phyloP scores from a whole-genome alignment of 2,888 invertebrate genomes.

The Oxystoma pomonae region DNA sequence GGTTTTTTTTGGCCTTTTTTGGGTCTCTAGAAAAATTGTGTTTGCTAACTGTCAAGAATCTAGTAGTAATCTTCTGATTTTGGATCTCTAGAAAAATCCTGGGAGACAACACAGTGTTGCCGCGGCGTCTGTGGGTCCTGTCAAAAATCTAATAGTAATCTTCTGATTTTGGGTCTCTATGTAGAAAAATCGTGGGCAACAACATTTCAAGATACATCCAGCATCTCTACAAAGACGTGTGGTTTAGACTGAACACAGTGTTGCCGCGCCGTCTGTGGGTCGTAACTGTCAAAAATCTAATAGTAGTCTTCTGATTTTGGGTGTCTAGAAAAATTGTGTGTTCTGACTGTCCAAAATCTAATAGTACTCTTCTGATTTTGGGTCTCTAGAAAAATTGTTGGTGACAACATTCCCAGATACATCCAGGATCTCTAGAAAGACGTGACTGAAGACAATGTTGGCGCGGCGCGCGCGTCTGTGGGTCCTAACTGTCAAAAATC shows the following conservation, averaged over 20 bases:
- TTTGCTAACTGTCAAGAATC: no score
- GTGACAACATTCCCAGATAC: slow-evolving; percentile 70
- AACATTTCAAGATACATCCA: slow-evolving; percentile 82
- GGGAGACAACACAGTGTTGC: slow-evolving; percentile 54
- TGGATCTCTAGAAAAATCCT: slow-evolving; percentile 54
- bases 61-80: no score
- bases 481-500: slow-evolving; percentile 80
- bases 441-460: slow-evolving; percentile 84
- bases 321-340: no score
- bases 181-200: slow-evolving; percentile 60
- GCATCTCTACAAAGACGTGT: slow-evolving; percentile 83
- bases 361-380: no score
- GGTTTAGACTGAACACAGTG: slow-evolving; percentile 87
- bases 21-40: no score
- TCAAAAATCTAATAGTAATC: no score
- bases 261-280: slow-evolving; percentile 88
- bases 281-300: slow-evolving; percentile 72
- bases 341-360: no score
- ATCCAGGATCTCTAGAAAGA: slow-evolving; percentile 84
- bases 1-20: no score
- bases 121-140: no score
- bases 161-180: background rate
- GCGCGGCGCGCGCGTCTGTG: slow-evolving; percentile 88
- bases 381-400: slow-evolving; percentile 56
- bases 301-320: no score